Percentiles rank a stretch among this genome's conserved stretches.
phyloP scores from a whole-genome alignment of 2,797 vertebrate genomes.

The Morelia viridis region DNA sequence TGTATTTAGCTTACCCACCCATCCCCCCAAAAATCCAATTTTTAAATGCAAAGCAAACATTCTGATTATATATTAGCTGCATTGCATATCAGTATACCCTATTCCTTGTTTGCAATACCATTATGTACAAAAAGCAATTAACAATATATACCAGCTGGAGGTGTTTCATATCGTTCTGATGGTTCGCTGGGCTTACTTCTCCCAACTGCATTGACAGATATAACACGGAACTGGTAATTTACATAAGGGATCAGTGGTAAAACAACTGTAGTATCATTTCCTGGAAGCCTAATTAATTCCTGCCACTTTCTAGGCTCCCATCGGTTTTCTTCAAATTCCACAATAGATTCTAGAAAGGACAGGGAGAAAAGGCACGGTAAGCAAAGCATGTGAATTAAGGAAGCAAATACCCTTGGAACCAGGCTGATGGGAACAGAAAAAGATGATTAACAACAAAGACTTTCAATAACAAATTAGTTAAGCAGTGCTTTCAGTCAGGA shows the following conservation, averaged over 20 bases:
- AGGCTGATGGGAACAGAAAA: rapidly evolving
- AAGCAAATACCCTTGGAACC: background rate
- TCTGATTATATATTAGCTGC: background rate
- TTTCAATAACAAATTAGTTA: background rate
- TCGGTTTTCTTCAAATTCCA: constrained; percentile 88
- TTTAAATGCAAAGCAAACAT: background rate
- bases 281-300: constrained; percentile 75
- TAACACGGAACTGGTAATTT: constrained; percentile 87
- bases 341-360: constrained; percentile 81
- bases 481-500: background rate
- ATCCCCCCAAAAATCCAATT: background rate
- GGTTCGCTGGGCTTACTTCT: constrained; percentile 79
- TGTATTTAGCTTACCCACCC: background rate
- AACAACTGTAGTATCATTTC: constrained; percentile 74
- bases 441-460: background rate
- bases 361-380: background rate
- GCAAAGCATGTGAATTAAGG: constrained; percentile 14
- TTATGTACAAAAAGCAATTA: background rate
- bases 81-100: background rate
- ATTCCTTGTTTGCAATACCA: background rate
- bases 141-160: constrained; percentile 79
- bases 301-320: constrained; percentile 87
- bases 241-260: constrained; percentile 82
- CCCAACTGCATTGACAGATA: constrained; percentile 83
- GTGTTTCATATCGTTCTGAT: constrained; percentile 83